Base-by-base conservation (phyloP, 2,888 invertebrate species). In the Toxonevra muliebris region DNA sequence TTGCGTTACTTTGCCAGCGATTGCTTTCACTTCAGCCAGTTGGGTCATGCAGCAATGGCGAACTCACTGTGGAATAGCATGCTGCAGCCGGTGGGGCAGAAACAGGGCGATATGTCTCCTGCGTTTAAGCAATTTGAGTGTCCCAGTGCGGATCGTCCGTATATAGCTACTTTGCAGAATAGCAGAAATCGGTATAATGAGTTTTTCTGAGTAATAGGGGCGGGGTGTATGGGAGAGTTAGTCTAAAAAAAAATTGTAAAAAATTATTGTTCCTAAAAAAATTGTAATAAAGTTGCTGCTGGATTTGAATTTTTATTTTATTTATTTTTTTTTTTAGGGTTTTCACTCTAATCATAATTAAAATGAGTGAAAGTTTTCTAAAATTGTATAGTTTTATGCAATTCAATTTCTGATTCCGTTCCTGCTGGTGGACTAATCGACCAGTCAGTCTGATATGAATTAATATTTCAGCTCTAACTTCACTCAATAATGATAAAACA, bases 11-110 rank as follows among this genome's bases (percentile, higher is more conserved):
- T 90, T 63, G 87, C 89, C 0, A 80, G 80, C 30, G 90, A 90
- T 78, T 90, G 90, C 76, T 90, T 90, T 73, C 90, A 90, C 76
- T 85, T 88, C 12, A 89, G 88, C 76, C 90, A 90, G 76, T 87
- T 87, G 71, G 85, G 85, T 57, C 87, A 89, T 75, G 88, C 89
- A 8, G 78, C 83, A 79, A 82, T 86, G 72, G 84, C 88, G 4
- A 88, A 87, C 75, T 80, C 85, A 13, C 70, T 90, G 19, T 90
- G 90, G 90, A 89, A 89, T 75, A 89, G 87, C 69, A 82, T 83
- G 81, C 42, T 82, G 69, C 84, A 88, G 76, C 87, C 88, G 1
- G 82, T 86, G 11, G 87, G 86, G 0, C 74, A 78, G 17, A 89
- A 89, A 78, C 75, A 61, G 69, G 0, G 73, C 71, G 0, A 19